Conservation (phyloP, 2,888 invertebrate genomes). For the Dendrolimus houi region DNA sequence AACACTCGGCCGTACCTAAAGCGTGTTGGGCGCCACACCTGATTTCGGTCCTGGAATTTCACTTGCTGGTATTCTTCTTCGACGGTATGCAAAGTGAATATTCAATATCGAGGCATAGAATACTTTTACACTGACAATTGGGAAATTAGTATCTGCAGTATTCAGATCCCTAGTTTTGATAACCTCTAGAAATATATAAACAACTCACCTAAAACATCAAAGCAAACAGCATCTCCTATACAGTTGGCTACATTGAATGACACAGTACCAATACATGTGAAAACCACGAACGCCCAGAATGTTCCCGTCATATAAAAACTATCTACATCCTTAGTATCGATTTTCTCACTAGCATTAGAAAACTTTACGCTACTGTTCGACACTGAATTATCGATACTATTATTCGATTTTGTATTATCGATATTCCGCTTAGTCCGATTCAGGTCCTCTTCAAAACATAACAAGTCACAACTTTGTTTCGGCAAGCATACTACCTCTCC, state of each 20-base stretch:
- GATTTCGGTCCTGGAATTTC: no score
- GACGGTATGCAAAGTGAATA: no score
- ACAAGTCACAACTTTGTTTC: slow-evolving; percentile 39
- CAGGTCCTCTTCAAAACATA: slow-evolving; percentile 47
- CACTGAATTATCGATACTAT: not conserved
- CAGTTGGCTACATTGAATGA: slow-evolving; percentile 91
- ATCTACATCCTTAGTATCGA: slow-evolving; percentile 9
- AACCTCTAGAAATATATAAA: not conserved
- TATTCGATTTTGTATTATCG: slow-evolving; percentile 4
- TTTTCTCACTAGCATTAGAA: no score
- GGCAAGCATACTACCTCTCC: slow-evolving; percentile 43
- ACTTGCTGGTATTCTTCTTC: no score
- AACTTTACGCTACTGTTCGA: no score
- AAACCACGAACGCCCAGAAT: slow-evolving; percentile 84
- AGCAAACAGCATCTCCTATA: slow-evolving; percentile 93
- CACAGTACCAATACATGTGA: slow-evolving; percentile 85
- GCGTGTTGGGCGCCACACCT: no score
- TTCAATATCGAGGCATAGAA: no score
- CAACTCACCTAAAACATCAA: slow-evolving; percentile 85
- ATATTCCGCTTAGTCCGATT: slow-evolving; percentile 15
- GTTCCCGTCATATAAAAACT: slow-evolving; percentile 75
- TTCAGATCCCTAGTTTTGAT: not conserved
- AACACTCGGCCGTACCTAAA: no score
- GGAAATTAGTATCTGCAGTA: no score
- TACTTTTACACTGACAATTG: no score